phyloP scores from a whole-genome alignment of 2,797 vertebrate genomes.

The Protonibea diacanthus region DNA sequence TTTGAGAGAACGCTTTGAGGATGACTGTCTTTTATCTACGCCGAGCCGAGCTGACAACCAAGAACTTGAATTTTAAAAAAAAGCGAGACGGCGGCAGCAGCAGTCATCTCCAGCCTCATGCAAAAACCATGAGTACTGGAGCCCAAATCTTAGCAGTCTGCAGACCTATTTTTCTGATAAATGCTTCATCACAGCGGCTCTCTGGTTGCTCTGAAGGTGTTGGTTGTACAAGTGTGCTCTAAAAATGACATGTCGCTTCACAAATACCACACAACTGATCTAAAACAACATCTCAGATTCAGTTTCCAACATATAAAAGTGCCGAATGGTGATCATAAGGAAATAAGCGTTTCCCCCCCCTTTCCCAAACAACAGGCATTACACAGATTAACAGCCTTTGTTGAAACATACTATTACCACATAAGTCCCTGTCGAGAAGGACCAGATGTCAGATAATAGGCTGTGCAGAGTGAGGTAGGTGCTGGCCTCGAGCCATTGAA shows the following conservation, averaged over 20 bases:
- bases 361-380: conserved; percentile 73
- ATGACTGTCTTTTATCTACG: conserved; percentile 78
- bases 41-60: conserved; percentile 68
- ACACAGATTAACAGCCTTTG: conserved; percentile 79
- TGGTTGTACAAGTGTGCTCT: neutral
- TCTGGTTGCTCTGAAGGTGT: conserved; percentile 17
- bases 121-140: conserved; percentile 66
- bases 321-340: conserved; percentile 55
- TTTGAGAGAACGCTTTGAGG: conserved; percentile 76
- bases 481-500: conserved; percentile 76
- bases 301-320: conserved; percentile 27
- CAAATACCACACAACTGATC: conserved; percentile 34
- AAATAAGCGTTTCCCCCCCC: conserved; percentile 70
- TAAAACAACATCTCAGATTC: conserved; percentile 18
- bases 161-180: conserved; percentile 62
- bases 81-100: conserved; percentile 36
- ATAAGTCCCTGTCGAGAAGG: conserved; percentile 75
- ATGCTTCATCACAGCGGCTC: conserved; percentile 56
- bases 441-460: conserved; percentile 84
- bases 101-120: conserved; percentile 69
- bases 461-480: conserved; percentile 72
- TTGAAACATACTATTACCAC: conserved; percentile 81
- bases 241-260: conserved; percentile 41
- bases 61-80: conserved; percentile 56
- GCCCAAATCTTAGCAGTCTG: conserved; percentile 49